These are phyloP conservation scores for Cynopterus brachyotis DNA, from an alignment of 2,113 vertebrate genomes.

Conservation along the genomic window DNA sequence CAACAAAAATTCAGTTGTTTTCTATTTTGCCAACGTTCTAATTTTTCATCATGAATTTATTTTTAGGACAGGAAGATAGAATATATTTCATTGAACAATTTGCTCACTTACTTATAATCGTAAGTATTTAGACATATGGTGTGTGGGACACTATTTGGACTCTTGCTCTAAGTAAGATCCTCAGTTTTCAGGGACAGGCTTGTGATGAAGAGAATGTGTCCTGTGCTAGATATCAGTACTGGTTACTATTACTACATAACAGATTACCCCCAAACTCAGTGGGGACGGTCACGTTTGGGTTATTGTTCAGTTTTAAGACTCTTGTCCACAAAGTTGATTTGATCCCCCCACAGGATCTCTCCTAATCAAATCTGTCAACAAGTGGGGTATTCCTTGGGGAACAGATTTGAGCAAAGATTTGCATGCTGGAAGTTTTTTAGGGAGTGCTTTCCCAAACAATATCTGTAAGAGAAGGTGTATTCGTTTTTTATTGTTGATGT, in stretches of 20 bases:
- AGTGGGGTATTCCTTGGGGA: background rate
- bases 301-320: background rate
- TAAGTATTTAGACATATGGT: conserved; percentile 26
- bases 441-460: background rate
- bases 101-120: conserved; percentile 1
- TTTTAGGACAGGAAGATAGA: background rate
- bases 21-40: conserved; percentile 6
- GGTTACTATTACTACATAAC: background rate
- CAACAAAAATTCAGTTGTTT: background rate
- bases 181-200: background rate
- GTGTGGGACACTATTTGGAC: background rate
- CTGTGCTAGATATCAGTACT: background rate
- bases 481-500: background rate
- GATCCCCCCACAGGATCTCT: background rate
- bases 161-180: background rate
- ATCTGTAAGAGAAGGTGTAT: background rate
- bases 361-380: background rate
- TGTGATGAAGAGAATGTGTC: background rate
- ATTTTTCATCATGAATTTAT: conserved; percentile 1
- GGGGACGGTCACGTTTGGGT: background rate
- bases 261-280: background rate
- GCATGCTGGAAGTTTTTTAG: background rate
- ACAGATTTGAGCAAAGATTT: background rate
- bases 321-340: background rate
- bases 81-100: conserved; percentile 33